Evolutionary conservation across 2,797 vertebrate species (phyloP), one percentile per base, ranked within the genome.

Genomic region (Oryzias sinensis): DNA sequence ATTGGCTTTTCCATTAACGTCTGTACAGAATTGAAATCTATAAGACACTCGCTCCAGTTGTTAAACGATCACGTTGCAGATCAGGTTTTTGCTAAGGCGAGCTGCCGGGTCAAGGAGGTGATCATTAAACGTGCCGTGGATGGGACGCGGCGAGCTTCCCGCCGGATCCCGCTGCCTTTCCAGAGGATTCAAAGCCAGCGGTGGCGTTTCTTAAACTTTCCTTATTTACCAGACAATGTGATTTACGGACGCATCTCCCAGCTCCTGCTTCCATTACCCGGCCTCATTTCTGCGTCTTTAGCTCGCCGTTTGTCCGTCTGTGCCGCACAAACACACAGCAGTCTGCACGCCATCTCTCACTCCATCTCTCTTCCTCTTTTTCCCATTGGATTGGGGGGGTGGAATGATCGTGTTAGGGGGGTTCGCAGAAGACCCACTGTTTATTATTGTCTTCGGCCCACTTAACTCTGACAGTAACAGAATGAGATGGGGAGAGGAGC

Each of bases 391-490:
- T 70, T 62, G 68, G 72, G 65, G 70, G 69, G 77, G 80, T 78
- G 83, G 81, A 79, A 86, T 87, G 85, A 84, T 85, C 77, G 86
- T 85, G 86, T 84, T 86, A 81, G 80, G 81, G 33, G 83, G 84
- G 81, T 86, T 89, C 90, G 87, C 86, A 90, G 86, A 79, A 89
- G 85, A 89, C 85, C 88, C 88, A 87, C 87, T 90, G 89, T 89
- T 90, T 91, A 90, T 90, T 90, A 90, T 90, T 88, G 89, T 91
- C 88, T 88, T 78, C 83, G 84, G 86, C 89, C 89, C 90, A 91
- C 89, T 92, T 90, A 91, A 87, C 88, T 89, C 83, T 92, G 90
- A 91, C 90, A 90, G 88, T 89, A 90, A 91, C 88, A 87, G 84
- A 90, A 91, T 87, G 90, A 91, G 88, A 89, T 91, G 90, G 87